Evolutionary conservation across 2,888 invertebrate species (phyloP).

Genomic region (Diarsia dahlii): DNA sequence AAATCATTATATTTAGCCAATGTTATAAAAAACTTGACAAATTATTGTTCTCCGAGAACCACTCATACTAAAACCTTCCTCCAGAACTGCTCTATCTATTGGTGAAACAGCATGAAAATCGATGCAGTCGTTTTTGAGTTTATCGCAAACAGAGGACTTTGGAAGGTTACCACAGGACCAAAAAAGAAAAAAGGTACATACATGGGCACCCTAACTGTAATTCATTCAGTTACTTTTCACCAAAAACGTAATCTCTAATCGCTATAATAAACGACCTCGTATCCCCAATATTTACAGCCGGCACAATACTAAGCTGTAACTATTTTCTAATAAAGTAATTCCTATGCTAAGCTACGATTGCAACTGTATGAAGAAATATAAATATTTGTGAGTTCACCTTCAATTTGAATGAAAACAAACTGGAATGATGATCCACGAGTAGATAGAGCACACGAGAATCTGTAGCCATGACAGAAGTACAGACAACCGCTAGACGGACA

Average conservation of each 20-base stretch:
- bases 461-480: constrained; percentile 14
- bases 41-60: no score
- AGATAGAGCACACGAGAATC: constrained; percentile 9
- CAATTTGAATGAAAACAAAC: constrained; percentile 38
- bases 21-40: no score
- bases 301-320: background rate
- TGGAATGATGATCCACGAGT: constrained; percentile 41
- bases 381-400: constrained; percentile 30
- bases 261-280: background rate
- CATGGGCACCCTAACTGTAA: no score
- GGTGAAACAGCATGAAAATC: no score
- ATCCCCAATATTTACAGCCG: background rate
- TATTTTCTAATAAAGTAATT: background rate
- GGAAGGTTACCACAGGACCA: no score
- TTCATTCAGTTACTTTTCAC: background rate
- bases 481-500: constrained; percentile 21
- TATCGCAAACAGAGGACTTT: no score
- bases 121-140: no score
- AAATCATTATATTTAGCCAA: no score
- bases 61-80: no score
- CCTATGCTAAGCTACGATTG: background rate
- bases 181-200: background rate
- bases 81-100: no score
- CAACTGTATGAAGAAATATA: background rate
- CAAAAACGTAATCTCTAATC: background rate